Base-by-base conservation (phyloP, 1,140 invertebrate genomes). In the Cecropterus lyciades region DNA sequence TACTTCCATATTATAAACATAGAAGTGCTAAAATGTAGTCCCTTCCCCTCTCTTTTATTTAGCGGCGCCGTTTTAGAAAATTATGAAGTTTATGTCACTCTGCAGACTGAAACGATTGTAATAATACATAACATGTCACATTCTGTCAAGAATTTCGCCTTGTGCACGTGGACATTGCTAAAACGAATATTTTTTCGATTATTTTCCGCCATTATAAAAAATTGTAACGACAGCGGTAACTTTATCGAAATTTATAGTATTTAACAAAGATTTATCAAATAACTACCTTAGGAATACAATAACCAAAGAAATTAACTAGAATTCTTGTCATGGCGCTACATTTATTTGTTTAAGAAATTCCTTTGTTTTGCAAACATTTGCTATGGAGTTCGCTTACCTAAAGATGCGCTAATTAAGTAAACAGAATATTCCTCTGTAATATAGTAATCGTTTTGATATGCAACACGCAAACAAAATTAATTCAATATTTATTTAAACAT, bases 331-430 rank as follows among this genome's bases (percentile, higher is more conserved):
- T 51, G 59, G 24, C 14, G 46, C 20, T 51, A 62, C 33, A 42
- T 51, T 51, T 62, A 62, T 62, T 62, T 62, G 17, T 24, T 30
- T 42, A 40, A 40, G 46, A 51, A 62, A 62, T 62, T 62, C 59
- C 59, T 20, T 62, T 15, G 16, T 10, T 24, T 7, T 40, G 16
- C 56, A 42, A 59, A 59, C 27, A 15, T 59, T 59, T 14, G 42
- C 46, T 10, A 11, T 24, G 15, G 15, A 51, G 16, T 48, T 48
- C 56, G 56, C 56, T 24, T 59, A 37, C 33, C 33, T 7, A 59
- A 27, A 48, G 37, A 60, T 62, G 59, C 46, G 46, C 46, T 62
- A 62, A 62, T 49, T 24, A 51, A 24, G 46, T 51, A 51, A 62
- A 62, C 16, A 62, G 0, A 16, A 5, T 37, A 13, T 51, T 51